These are phyloP conservation scores for Lutjanus campechanus DNA, from an alignment of 2,797 vertebrate genomes.

Conservation along the genomic window DNA sequence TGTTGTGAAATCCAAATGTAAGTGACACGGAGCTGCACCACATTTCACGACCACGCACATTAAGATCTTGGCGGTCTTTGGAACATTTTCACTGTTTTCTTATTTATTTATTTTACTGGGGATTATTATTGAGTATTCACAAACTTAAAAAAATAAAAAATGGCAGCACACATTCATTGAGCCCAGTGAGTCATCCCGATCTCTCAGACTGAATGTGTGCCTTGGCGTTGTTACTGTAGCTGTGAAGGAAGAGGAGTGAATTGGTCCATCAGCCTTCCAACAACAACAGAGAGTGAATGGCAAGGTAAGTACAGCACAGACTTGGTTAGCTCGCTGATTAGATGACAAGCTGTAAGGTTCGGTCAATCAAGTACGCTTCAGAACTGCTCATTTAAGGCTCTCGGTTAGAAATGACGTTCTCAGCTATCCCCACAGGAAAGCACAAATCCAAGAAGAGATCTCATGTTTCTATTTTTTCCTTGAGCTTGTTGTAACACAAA, in stretches of 20 bases:
- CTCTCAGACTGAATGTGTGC: slow-evolving; percentile 30
- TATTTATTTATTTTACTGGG: neutral
- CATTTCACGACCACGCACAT: slow-evolving; percentile 19
- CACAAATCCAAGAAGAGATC: slow-evolving; percentile 66
- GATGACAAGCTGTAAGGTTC: slow-evolving; percentile 77
- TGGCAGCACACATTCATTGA: neutral
- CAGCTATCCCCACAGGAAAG: slow-evolving; percentile 71
- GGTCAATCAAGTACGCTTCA: slow-evolving; percentile 76
- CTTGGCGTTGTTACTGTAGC: slow-evolving; percentile 57
- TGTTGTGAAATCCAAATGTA: slow-evolving; percentile 46
- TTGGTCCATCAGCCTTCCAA: slow-evolving; percentile 74
- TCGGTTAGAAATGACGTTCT: slow-evolving; percentile 72
- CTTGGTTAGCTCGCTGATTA: slow-evolving; percentile 76
- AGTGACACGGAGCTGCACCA: slow-evolving; percentile 40
- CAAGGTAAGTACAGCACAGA: slow-evolving; percentile 73
- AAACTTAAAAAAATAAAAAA: slow-evolving; percentile 26
- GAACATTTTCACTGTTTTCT: neutral
- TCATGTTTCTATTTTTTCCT: slow-evolving; percentile 69
- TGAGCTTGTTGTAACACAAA: slow-evolving; percentile 39
- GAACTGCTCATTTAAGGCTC: slow-evolving; percentile 77
- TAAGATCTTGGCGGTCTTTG: slow-evolving; percentile 6
- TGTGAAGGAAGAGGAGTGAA: slow-evolving; percentile 56
- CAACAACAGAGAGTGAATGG: slow-evolving; percentile 76
- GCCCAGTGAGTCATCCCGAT: slow-evolving; percentile 26
- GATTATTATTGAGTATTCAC: slow-evolving; percentile 26